A percentile compares a stretch with the other conserved stretches of the same genome.
These are phyloP conservation scores for Porites rus DNA, from an alignment of 92 coral and sea anemone genomes.

Conservation along the genomic window DNA sequence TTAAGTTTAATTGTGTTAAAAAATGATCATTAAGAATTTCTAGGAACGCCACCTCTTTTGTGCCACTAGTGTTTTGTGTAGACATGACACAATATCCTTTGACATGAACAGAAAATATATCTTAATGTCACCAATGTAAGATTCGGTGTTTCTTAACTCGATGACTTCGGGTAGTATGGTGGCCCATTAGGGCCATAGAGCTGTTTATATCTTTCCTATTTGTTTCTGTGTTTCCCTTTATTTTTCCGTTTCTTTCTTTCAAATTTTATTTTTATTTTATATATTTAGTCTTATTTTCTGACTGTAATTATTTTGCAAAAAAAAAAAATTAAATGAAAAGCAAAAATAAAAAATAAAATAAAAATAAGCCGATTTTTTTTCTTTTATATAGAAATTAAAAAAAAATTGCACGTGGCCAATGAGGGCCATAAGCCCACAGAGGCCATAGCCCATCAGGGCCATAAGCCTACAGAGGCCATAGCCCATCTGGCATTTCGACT, in stretches of 20 bases:
- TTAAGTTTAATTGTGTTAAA: no score
- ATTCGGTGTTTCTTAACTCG: no score
- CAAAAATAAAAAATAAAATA: not conserved
- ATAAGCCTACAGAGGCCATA: not conserved
- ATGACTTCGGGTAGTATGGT: not conserved
- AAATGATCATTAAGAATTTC: no score
- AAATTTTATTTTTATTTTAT: not conserved
- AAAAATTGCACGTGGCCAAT: not conserved
- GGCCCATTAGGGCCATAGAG: conserved; percentile 3
- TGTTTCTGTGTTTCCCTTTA: not conserved
- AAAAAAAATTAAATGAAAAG: not conserved
- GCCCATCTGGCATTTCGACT: not conserved
- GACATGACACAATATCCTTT: no score
- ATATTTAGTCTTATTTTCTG: not conserved
- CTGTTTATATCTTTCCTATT: not conserved
- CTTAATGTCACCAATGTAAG: no score
- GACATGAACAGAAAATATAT: no score
- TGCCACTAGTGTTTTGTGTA: no score
- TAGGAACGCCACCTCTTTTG: no score
- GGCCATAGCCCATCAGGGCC: not conserved
- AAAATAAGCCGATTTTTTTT: not conserved
- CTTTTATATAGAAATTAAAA: not conserved
- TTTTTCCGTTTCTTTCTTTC: not conserved
- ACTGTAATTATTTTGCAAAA: not conserved
- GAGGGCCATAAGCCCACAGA: not conserved